Evolutionary conservation across 2,113 vertebrate species (phyloP), one percentile per base, ranked within the genome.

Genomic region (Chelonoidis abingdonii): DNA sequence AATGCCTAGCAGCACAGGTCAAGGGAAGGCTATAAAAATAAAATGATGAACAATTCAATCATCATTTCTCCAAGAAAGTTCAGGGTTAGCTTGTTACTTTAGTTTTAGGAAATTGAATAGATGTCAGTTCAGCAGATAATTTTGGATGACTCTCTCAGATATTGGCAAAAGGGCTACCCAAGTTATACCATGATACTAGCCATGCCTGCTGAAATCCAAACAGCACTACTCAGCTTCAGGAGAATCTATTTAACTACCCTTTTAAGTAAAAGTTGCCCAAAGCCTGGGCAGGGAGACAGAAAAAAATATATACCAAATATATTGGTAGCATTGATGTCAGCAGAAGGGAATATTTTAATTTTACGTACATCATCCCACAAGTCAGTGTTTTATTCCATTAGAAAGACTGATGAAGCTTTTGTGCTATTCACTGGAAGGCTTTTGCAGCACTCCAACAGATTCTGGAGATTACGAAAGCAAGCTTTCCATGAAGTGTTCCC

Each of bases 401-500:
- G 0, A 72, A 90, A 65, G 35, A 47, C 78, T 2, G 11, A 89
- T 65, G 72, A 13, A 62, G 38, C 16, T 21, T 0, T 1, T 3
- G 54, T 89, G 47, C 85, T 25, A 47, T 75, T 59, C 54, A 31
- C 22, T 2, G 6, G 19, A 21, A 6, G 87, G 44, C 1, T 84
- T 81, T 17, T 59, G 8, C 53, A 31, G 1, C 0, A 6, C 4
- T 65, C 21, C 76, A 50, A 27, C 6, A 59, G 31, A 76, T 13
- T 49, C 84, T 88, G 56, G 38, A 81, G 35, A 79, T 49, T 21
- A 11, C 53, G 44, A 78, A 76, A 24, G 50, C 10, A 14, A 44
- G 47, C 17, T 41, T 7, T 75, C 22, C 1, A 1, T 1, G 22
- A 1, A 5, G 9, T 38, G 4, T 38, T 82, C 47, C 56, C 76